Percentiles rank a stretch among this genome's conserved stretches.
Evolutionary conservation across 1,140 invertebrate genomes (phyloP).

Genomic region (Conus betulinus): DNA sequence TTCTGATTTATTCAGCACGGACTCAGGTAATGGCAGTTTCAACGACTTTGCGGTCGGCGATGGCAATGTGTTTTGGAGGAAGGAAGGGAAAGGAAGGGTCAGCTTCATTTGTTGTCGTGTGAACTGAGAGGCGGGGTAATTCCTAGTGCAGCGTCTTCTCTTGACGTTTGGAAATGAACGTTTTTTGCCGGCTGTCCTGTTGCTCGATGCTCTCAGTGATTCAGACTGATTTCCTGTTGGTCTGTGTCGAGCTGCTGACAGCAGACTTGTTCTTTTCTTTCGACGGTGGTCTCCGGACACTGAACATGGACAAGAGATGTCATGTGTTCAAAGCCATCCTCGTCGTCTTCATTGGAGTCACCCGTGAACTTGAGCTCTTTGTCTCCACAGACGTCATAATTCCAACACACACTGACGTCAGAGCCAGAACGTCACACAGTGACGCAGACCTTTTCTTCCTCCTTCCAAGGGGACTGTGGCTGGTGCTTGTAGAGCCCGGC

Average conservation of each 20-base stretch:
- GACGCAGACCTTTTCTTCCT: not conserved
- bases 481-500: not conserved
- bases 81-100: not conserved
- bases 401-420: not conserved
- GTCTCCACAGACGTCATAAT: not conserved
- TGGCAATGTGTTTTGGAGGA: not conserved
- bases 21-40: not conserved
- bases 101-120: not conserved
- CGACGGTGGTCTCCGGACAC: not conserved
- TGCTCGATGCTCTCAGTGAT: too few species aligned
- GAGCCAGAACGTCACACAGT: not conserved
- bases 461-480: not conserved
- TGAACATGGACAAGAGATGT: not conserved
- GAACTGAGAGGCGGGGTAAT: not conserved
- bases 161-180: too few species aligned
- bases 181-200: too few species aligned
- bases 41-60: not conserved
- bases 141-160: not conserved
- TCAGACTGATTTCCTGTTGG: too few species aligned
- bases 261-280: not conserved
- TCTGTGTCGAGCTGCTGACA: not conserved
- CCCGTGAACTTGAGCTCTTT: not conserved
- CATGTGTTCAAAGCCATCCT: not conserved
- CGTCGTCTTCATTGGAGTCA: not conserved
- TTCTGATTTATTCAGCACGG: not conserved